Evolutionary conservation across 2,797 vertebrate species (phyloP).

Genomic region (Pipistrellus pygmaeus): DNA sequence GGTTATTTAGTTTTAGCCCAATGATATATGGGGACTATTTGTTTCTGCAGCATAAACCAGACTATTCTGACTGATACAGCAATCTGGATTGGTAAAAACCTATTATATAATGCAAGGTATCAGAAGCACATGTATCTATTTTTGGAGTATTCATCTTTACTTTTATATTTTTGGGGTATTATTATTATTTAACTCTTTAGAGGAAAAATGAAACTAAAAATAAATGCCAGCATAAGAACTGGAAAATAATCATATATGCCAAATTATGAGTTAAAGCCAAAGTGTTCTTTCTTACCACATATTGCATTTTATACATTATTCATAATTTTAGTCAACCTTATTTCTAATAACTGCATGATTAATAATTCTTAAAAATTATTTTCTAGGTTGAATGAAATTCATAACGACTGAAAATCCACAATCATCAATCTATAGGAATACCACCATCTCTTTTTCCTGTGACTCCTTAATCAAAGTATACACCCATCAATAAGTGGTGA

Average conservation of each 20-base stretch:
- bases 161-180: not conserved
- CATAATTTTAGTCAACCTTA: constrained; percentile 58
- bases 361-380: constrained; percentile 56
- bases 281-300: constrained; percentile 41
- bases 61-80: not conserved
- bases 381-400: constrained; percentile 53
- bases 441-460: not conserved
- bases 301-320: constrained; percentile 63
- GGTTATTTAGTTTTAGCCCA: not conserved
- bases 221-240: not conserved
- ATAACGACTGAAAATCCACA: constrained; percentile 43
- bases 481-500: not conserved
- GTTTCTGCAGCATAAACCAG: not conserved
- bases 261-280: constrained; percentile 49
- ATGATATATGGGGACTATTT: not conserved
- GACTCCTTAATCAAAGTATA: constrained; percentile 42
- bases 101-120: not conserved
- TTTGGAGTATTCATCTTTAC: not conserved
- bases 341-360: constrained; percentile 27
- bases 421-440: constrained; percentile 37
- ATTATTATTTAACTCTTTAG: constrained; percentile 41
- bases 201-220: not conserved
- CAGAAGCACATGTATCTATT: not conserved
- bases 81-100: constrained; percentile 16
- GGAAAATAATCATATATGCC: not conserved